Evolutionary conservation across 2,888 invertebrate species (phyloP).

Genomic region (Dione vanillae): DNA sequence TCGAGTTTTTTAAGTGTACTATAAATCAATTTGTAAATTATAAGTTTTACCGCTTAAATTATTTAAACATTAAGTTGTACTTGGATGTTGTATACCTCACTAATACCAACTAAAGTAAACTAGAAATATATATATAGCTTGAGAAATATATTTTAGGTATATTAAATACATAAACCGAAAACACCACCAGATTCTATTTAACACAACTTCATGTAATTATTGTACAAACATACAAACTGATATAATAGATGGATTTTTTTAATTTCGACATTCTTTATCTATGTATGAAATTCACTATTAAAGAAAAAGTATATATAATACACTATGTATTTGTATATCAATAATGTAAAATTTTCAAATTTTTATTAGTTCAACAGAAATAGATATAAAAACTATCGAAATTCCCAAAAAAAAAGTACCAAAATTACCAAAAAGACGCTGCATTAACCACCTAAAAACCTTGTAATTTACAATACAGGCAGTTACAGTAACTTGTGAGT

Average conservation of each 20-base stretch:
- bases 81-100: too few relatives aligned
- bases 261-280: not conserved
- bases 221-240: slow-evolving; percentile 6
- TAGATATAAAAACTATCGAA: not conserved
- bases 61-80: too few relatives aligned
- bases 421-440: slow-evolving; percentile 1
- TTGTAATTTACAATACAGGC: slow-evolving; percentile 55
- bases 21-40: too few relatives aligned
- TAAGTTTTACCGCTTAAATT: too few relatives aligned
- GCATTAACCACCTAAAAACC: slow-evolving; percentile 35
- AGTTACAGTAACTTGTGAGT: slow-evolving; percentile 59
- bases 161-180: too few relatives aligned
- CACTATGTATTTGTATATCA: not conserved
- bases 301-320: not conserved
- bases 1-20: not conserved
- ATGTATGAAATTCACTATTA: not conserved
- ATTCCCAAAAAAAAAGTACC: not conserved
- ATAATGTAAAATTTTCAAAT: not conserved
- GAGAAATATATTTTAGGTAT: too few relatives aligned
- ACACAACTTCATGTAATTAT: not conserved
- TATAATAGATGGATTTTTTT: not conserved
- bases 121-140: too few relatives aligned
- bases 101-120: too few relatives aligned
- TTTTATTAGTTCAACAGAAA: too few relatives aligned
- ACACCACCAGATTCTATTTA: not conserved